Base-by-base conservation (phyloP, 2,797 vertebrate species). In the Diplodus sargus region DNA sequence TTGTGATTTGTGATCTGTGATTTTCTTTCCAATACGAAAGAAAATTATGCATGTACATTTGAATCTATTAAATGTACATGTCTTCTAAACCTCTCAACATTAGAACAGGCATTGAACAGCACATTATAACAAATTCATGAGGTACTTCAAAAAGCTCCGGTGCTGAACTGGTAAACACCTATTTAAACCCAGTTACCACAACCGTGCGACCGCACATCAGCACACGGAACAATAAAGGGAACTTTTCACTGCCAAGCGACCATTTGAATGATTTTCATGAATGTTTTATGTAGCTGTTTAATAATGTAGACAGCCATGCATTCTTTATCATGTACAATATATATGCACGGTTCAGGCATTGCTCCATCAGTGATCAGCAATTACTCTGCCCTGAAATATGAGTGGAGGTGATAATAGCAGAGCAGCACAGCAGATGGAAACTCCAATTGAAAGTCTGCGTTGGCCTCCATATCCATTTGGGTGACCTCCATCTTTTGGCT, bases 271-370 rank as follows among this genome's bases (percentile, higher is more conserved):
- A 79, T 66, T 45, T 69, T 59, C 64, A 86, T 92, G 62, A 82
- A 89, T 89, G 69, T 76, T 92, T 84, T 34, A 90, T 85, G 69
- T 1, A 4, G 30, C 60, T 77, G 30, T 80, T 92, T 66, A 91
- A 92, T 91, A 89, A 91, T 92, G 85, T 43, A 92, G 63, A 76
- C 10, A 45, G 47, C 78, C 59, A 86, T 91, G 76, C 89, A 90
- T 93, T 83, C 85, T 90, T 88, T 83, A 89, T 87, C 73, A 22
- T 45, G 18, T 13, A 70, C 69, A 70, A 74, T 84, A 81, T 86
- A 82, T 79, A 67, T 85, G 65, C 79, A 63, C 43, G n/a, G 76
- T 28, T 71, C 57, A 79, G 78, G 65, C 76, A 23, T 65, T 15
- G 58, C 69, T 80, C 65, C 77, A 61, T 76, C 43, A n/a, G 64